Evolutionary conservation across 1,140 invertebrate genomes (phyloP).

Genomic region (Anoplophora glabripennis): DNA sequence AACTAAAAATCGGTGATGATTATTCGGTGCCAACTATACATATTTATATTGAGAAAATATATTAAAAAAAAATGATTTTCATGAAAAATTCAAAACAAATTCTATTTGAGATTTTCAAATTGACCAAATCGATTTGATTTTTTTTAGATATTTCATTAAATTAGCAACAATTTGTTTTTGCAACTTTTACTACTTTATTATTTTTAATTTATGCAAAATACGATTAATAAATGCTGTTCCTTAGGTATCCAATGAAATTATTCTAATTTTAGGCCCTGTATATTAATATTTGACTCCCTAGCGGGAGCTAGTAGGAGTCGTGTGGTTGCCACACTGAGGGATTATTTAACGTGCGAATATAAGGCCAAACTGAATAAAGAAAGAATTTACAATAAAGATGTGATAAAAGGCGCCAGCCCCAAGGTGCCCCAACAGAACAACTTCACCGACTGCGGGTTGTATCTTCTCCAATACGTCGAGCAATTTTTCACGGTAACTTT

Average conservation of each 20-base stretch:
- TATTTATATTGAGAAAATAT: too few species aligned
- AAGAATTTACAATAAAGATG: constrained; percentile 72
- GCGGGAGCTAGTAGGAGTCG: constrained; percentile 73
- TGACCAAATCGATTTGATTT: constrained; percentile 13
- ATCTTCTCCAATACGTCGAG: constrained; percentile 93
- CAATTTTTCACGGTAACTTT: constrained; percentile 79
- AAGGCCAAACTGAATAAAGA: constrained; percentile 67
- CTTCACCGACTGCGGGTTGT: constrained; percentile 95
- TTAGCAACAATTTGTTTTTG: not conserved
- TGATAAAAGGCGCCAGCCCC: constrained; percentile 77
- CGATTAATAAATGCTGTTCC: too few species aligned
- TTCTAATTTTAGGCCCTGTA: constrained; percentile 69
- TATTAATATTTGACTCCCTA: constrained; percentile 93
- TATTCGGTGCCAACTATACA: too few species aligned
- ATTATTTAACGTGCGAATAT: constrained; percentile 89
- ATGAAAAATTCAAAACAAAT: too few species aligned
- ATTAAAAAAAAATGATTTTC: too few species aligned
- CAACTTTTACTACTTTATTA: not conserved
- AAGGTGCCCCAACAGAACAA: constrained; percentile 96
- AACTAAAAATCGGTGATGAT: too few species aligned
- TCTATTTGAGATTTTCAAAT: too few species aligned
- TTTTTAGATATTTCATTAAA: not conserved
- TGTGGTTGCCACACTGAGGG: constrained; percentile 82
- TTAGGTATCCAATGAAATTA: not conserved
- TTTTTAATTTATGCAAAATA: not conserved